Conservation (phyloP, 2,113 vertebrate genomes). For the Sprattus sprattus region DNA sequence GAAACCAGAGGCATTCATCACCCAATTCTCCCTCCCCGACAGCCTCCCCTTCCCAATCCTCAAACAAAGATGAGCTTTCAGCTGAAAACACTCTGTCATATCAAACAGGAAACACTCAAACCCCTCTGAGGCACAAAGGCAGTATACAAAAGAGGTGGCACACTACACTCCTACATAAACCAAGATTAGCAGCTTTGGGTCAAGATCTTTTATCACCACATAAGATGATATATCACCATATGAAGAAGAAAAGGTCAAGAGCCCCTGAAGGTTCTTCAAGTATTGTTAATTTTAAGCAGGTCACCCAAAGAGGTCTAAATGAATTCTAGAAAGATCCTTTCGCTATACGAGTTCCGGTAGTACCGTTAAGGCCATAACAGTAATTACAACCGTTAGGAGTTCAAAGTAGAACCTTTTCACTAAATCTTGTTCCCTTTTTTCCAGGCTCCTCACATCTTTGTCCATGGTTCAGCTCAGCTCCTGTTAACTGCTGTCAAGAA, state of each 20-base stretch:
- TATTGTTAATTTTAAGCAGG: neutral
- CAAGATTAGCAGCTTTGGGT: neutral
- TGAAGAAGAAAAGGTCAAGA: neutral
- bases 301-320: neutral
- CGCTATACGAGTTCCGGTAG: neutral
- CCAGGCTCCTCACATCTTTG: neutral
- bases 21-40: neutral
- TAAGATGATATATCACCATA: too few species aligned
- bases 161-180: neutral
- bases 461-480: neutral
- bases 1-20: constrained; percentile 14
- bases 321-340: neutral
- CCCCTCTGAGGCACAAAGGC: neutral
- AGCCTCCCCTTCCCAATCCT: neutral
- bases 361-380: neutral
- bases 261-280: neutral
- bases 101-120: neutral
- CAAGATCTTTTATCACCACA: neutral
- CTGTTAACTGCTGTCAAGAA: neutral
- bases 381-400: constrained; percentile 11
- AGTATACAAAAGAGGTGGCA: neutral
- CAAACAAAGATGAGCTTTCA: constrained; percentile 18
- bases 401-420: neutral
- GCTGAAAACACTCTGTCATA: constrained; percentile 1
- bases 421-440: neutral